Conservation (phyloP, 2,797 vertebrate genomes). For the Eurystomus glaucurus region DNA sequence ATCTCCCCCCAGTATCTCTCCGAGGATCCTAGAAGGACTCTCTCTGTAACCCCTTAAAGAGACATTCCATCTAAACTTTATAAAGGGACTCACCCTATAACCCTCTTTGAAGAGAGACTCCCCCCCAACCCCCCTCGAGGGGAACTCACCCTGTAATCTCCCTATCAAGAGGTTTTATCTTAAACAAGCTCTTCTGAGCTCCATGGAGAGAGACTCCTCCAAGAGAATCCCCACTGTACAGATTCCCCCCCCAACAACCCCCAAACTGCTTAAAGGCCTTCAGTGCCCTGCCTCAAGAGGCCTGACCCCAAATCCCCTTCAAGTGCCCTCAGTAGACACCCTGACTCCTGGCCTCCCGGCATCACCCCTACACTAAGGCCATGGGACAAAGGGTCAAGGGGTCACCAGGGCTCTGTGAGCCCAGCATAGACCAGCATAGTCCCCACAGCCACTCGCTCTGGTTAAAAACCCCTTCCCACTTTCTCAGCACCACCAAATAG, state of each 20-base stretch:
- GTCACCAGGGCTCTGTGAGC: background rate
- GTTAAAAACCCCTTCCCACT: background rate
- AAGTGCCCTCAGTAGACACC: background rate
- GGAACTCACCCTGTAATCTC: background rate
- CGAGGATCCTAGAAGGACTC: background rate
- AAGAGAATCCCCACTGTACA: background rate
- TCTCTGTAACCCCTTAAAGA: accelerated
- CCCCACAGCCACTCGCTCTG: background rate
- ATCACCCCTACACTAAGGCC: accelerated
- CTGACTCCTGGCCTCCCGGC: accelerated
- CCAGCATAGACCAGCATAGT: background rate
- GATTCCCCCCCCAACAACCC: background rate
- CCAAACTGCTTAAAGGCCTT: background rate
- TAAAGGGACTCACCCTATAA: background rate
- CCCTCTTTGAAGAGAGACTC: background rate
- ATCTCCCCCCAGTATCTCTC: background rate
- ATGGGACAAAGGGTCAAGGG: accelerated
- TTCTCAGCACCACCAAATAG: background rate
- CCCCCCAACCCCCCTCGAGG: background rate
- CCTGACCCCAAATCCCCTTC: background rate
- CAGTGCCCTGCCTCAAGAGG: background rate
- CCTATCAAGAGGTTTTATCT: background rate
- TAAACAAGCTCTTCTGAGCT: background rate
- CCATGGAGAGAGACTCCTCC: background rate
- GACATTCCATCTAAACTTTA: background rate